Evolutionary conservation across 2,888 invertebrate species (phyloP).

Genomic region (Leucophenga maculata): DNA sequence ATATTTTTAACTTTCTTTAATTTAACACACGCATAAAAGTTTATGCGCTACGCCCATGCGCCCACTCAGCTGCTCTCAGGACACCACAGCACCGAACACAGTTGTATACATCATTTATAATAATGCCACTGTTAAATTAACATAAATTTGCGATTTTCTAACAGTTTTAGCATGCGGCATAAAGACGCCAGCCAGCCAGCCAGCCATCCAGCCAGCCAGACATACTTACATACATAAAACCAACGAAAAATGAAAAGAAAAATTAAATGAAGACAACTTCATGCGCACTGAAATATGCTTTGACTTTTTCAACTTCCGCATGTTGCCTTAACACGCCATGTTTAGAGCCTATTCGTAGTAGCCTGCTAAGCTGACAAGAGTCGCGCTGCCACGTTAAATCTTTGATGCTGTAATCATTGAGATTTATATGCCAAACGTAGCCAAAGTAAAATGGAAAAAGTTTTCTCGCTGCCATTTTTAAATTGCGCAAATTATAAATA

Average conservation of each 20-base stretch:
- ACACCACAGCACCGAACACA: no score
- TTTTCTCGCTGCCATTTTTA: not conserved
- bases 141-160: conserved; percentile 62
- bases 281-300: conserved; percentile 10
- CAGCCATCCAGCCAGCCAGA: no score
- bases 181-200: conserved; percentile 16
- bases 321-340: not conserved
- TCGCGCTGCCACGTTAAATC: not conserved
- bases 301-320: not conserved
- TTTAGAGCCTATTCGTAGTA: no score
- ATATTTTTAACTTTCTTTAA: not conserved
- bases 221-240: no score
- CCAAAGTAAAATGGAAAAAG: not conserved
- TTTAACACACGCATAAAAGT: conserved; percentile 14
- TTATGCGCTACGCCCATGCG: not conserved
- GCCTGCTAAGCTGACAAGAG: not conserved
- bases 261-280: conserved; percentile 26
- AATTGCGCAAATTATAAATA: conserved; percentile 11
- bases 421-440: conserved; percentile 6
- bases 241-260: conserved; percentile 21
- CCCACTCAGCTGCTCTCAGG: no score
- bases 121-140: conserved; percentile 55
- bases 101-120: conserved; percentile 56
- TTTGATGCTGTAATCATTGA: conserved; percentile 5
- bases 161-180: conserved; percentile 45